Percentiles rank a stretch among this genome's conserved stretches.
Evolutionary conservation across 1,140 invertebrate species (phyloP).

Genomic region (Hesperophylax magnus): DNA sequence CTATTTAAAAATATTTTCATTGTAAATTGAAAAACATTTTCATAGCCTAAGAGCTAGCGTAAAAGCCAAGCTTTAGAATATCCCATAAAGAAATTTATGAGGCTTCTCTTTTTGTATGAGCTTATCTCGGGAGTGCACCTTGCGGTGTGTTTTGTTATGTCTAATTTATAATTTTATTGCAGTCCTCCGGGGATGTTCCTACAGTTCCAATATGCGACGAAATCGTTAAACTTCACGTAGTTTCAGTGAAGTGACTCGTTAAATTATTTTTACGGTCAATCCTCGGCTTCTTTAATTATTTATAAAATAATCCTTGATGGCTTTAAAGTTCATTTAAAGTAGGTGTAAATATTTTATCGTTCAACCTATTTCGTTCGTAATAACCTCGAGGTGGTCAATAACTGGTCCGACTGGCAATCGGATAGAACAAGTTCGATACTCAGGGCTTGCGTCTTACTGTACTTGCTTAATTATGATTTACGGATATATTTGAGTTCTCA

Average conservation of each 20-base stretch:
- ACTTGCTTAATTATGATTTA: no score
- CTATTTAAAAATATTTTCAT: slow-evolving; percentile 17
- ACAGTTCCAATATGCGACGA: slow-evolving; percentile 16
- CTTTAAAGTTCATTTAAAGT: no score
- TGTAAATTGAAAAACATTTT: slow-evolving; percentile 33
- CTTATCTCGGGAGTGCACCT: slow-evolving; percentile 36
- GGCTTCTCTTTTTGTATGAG: slow-evolving; percentile 21
- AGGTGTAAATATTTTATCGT: no score
- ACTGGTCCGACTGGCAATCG: no score
- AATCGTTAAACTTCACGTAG: background rate
- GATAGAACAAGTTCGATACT: no score
- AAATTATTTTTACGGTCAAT: slow-evolving; percentile 17
- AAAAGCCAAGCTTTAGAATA: slow-evolving; percentile 10
- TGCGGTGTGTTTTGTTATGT: slow-evolving; percentile 29
- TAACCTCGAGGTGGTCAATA: no score
- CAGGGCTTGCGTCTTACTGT: no score
- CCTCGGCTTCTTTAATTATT: background rate
- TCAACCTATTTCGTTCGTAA: no score
- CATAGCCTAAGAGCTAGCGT: slow-evolving; percentile 17
- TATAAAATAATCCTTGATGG: no score
- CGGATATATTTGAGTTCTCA: no score
- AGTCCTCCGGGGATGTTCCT: background rate
- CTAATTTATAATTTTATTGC: slow-evolving; percentile 41
- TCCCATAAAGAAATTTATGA: slow-evolving; percentile 30
- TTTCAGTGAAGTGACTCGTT: slow-evolving; percentile 4